phyloP scores from a whole-genome alignment of 2,113 vertebrate species.

The Pimephales promelas region DNA sequence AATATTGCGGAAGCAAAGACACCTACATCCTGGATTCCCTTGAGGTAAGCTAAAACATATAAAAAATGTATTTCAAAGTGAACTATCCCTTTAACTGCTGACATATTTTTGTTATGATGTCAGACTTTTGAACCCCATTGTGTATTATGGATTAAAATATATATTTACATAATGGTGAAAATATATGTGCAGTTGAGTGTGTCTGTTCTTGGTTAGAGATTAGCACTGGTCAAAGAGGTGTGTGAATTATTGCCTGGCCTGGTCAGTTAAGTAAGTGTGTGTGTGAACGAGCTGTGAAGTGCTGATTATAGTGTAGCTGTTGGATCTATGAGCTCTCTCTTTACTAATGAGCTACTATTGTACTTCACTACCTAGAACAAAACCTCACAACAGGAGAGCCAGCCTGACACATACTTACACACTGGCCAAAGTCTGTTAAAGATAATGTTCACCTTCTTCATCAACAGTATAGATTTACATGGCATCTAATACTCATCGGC shows the following conservation, averaged over 20 bases:
- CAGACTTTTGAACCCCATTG: conserved; percentile 29
- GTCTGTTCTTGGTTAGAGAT: conserved; percentile 43
- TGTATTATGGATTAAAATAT: neutral
- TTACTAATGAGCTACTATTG: conserved; percentile 56
- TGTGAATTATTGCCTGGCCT: conserved; percentile 33
- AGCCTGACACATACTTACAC: conserved; percentile 55
- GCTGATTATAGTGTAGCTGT: conserved; percentile 55
- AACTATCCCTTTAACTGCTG: too few relatives aligned
- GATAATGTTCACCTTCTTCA: conserved; percentile 22
- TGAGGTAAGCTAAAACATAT: too few relatives aligned
- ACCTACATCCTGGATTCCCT: too few relatives aligned
- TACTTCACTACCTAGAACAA: conserved; percentile 51
- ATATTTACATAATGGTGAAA: neutral
- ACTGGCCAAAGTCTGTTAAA: conserved; percentile 55
- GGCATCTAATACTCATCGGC: neutral
- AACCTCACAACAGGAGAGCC: conserved; percentile 49
- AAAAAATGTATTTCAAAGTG: too few relatives aligned
- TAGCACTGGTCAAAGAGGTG: conserved; percentile 27
- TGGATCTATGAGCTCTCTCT: conserved; percentile 56
- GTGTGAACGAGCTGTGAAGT: conserved; percentile 44
- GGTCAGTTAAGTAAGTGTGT: conserved; percentile 13
- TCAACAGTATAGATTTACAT: conserved; percentile 18
- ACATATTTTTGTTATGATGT: neutral
- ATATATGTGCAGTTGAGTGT: neutral
- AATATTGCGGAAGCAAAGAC: too few relatives aligned